These are phyloP conservation scores for Sepiola atlantica DNA, from an alignment of 2,888 invertebrate genomes.

Conservation along the genomic window DNA sequence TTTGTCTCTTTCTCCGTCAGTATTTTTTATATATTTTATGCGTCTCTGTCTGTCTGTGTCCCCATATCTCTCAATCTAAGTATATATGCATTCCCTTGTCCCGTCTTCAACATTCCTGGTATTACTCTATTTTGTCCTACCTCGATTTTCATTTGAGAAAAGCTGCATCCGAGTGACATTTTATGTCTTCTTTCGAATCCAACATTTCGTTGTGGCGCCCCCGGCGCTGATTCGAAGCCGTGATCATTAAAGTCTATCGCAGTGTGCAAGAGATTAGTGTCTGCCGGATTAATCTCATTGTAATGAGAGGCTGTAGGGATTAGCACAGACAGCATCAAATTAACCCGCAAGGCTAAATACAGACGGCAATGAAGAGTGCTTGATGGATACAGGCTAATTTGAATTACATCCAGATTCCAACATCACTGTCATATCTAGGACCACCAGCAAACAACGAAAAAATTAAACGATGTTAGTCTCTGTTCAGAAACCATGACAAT, in stretches of 20 bases:
- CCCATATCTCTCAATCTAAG: too few relatives aligned
- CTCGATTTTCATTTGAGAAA: neutral
- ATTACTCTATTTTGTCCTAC: neutral
- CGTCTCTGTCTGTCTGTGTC: too few relatives aligned
- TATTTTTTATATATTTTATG: too few relatives aligned
- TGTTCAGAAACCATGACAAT: neutral
- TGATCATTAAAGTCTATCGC: slow-evolving; percentile 7
- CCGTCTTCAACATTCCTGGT: too few relatives aligned
- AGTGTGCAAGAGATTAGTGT: slow-evolving; percentile 19
- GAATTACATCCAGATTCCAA: neutral
- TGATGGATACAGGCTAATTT: neutral
- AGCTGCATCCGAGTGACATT: neutral
- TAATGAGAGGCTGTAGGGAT: neutral
- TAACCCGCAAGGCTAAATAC: neutral
- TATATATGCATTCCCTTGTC: too few relatives aligned
- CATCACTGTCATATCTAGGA: neutral
- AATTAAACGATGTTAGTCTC: neutral
- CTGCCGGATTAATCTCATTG: neutral
- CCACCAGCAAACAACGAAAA: neutral
- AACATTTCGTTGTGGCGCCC: neutral
- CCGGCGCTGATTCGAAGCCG: neutral
- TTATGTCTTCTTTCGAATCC: neutral
- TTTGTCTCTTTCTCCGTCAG: too few relatives aligned
- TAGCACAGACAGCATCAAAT: neutral
- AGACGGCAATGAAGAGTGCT: neutral